phyloP scores from a whole-genome alignment of 2,113 vertebrate species.

The Labrus mixtus region DNA sequence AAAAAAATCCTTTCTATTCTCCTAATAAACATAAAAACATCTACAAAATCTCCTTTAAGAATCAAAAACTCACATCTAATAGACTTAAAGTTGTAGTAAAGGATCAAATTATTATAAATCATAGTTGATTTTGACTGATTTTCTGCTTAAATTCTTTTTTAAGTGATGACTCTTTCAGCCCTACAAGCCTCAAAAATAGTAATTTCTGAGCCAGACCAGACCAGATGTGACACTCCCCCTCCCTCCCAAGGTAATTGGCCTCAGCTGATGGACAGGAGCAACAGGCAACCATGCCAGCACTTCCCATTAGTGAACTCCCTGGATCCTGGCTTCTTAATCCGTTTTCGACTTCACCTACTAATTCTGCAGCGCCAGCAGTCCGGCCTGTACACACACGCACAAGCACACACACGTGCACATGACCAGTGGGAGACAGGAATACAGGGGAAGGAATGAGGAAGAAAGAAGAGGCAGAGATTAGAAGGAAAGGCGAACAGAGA shows the following conservation, averaged over 20 bases:
- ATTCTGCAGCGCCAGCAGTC: conserved; percentile 59
- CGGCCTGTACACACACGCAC: not conserved
- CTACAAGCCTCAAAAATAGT: not conserved
- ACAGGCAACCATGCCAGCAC: conserved; percentile 42
- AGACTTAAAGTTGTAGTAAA: no score
- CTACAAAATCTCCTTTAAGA: no score
- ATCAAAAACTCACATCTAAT: no score
- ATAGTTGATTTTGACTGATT: no score
- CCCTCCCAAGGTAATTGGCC: conserved; percentile 57
- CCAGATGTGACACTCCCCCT: conserved; percentile 64
- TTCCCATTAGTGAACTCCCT: conserved; percentile 60
- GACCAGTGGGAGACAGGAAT: conserved; percentile 23
- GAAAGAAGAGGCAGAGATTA: conserved; percentile 18
- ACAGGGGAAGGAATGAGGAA: conserved; percentile 28
- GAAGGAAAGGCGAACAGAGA: conserved; percentile 36
- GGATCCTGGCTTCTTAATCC: conserved; percentile 66
- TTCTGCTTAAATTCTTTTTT: no score
- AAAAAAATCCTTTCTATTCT: no score
- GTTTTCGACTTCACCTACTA: conserved; percentile 67
- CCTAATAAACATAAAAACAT: no score
- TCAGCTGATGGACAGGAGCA: conserved; percentile 72
- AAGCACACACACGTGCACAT: conserved; percentile 14
- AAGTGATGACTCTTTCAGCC: not conserved
- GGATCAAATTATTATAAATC: no score
- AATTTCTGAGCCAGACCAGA: conserved; percentile 9